phyloP scores from a whole-genome alignment of 2,888 invertebrate genomes.

The Digitonthophagus gazella region DNA sequence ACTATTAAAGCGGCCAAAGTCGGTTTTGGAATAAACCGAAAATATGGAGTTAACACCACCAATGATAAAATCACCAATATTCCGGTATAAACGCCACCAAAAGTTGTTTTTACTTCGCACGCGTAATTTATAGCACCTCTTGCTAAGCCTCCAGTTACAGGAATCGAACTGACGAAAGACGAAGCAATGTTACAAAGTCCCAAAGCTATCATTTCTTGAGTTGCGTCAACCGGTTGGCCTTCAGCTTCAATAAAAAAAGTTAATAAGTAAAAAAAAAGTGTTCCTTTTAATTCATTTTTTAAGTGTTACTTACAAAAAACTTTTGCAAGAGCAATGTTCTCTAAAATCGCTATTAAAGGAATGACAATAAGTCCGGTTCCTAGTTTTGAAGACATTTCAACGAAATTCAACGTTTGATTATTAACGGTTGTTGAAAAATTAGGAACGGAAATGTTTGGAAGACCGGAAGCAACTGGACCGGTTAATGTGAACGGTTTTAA shows the following conservation, averaged over 20 bases:
- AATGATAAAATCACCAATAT: constrained; percentile 54
- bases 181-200: constrained; percentile 65
- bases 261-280: constrained; percentile 6
- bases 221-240: constrained; percentile 63
- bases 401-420: constrained; percentile 56
- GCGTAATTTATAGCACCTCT: constrained; percentile 70
- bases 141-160: constrained; percentile 62
- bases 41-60: constrained; percentile 65
- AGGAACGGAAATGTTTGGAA: constrained; percentile 63
- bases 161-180: constrained; percentile 68
- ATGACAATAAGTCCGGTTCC: constrained; percentile 66
- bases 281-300: background rate
- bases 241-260: constrained; percentile 50
- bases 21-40: constrained; percentile 64
- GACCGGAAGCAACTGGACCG: constrained; percentile 67
- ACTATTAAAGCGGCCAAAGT: constrained; percentile 70
- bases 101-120: constrained; percentile 67
- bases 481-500: constrained; percentile 65
- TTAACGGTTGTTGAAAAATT: constrained; percentile 64
- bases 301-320: constrained; percentile 55
- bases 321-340: constrained; percentile 71
- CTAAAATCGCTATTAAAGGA: constrained; percentile 65
- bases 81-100: constrained; percentile 65
- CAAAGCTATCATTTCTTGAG: constrained; percentile 69
- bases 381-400: constrained; percentile 59